These are phyloP conservation scores for Theropithecus gelada DNA, from an alignment of 2,113 vertebrate genomes.

Conservation along the genomic window DNA sequence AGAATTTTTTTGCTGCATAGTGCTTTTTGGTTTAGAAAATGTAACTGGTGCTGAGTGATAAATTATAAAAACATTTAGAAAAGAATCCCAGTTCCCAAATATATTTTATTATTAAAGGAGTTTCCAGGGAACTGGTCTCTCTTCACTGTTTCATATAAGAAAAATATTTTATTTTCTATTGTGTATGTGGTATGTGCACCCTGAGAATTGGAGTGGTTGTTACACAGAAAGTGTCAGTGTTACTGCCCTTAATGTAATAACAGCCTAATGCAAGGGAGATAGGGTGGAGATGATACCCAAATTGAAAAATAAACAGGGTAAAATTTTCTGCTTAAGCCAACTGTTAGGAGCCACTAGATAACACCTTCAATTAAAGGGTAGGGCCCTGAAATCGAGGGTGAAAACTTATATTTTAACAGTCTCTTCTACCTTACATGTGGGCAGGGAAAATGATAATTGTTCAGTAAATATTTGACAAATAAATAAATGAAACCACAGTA, in stretches of 20 bases:
- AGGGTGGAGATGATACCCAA: neutral
- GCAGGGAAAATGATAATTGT: neutral
- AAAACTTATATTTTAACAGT: neutral
- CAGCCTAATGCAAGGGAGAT: neutral
- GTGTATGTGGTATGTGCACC: neutral
- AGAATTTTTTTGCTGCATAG: neutral
- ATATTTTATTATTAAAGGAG: neutral
- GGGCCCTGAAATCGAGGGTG: neutral
- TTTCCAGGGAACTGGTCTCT: neutral
- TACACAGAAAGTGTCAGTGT: neutral
- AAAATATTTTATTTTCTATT: neutral
- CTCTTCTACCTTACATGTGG: neutral
- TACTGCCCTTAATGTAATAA: conserved; percentile 20
- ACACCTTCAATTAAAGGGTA: neutral
- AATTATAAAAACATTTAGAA: neutral
- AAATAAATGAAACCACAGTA: neutral
- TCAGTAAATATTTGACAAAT: conserved; percentile 8
- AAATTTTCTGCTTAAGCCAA: neutral
- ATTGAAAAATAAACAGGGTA: conserved; percentile 24
- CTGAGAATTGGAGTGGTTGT: neutral
- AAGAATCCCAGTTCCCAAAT: neutral
- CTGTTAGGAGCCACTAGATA: neutral
- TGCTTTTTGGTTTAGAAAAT: conserved; percentile 39
- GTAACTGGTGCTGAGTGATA: neutral
- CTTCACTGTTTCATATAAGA: neutral